phyloP scores from a whole-genome alignment of 2,888 invertebrate species.

The Erebia aethiops region DNA sequence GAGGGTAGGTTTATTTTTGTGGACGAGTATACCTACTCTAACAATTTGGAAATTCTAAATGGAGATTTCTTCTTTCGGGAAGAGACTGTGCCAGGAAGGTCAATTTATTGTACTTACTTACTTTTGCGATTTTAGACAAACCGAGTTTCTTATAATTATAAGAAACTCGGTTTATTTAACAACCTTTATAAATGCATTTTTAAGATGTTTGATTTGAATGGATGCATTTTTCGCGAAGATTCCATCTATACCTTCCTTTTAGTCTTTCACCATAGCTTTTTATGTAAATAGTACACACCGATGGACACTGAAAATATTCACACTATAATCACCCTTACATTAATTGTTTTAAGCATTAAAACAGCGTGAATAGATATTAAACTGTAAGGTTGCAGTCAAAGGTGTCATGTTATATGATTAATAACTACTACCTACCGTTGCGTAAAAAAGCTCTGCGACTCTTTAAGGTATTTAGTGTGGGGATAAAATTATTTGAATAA shows the following conservation, averaged over 20 bases:
- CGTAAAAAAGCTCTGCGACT: background rate
- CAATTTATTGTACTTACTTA: no score
- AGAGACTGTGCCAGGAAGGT: no score
- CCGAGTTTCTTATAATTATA: no score
- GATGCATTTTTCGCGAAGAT: background rate
- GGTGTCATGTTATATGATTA: constrained; percentile 27
- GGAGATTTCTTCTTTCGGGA: no score
- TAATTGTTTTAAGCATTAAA: background rate
- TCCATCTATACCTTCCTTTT: background rate
- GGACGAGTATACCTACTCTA: no score
- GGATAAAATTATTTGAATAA: constrained; percentile 1
- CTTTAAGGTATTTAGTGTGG: constrained; percentile 16
- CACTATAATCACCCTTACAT: background rate
- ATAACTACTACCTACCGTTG: constrained; percentile 24
- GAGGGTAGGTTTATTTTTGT: no score
- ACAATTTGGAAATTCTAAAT: no score
- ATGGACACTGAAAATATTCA: constrained; percentile 1
- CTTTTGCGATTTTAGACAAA: no score
- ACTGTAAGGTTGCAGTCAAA: constrained; percentile 4
- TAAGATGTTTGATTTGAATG: background rate
- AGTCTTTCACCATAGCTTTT: constrained; percentile 15
- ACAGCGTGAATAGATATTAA: background rate
- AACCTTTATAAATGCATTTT: no score
- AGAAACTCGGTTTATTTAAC: no score
- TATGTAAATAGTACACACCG: constrained; percentile 18